A percentile compares a stretch with the other conserved stretches of the same genome.
These are phyloP conservation scores for Oreochromis mossambicus DNA, from an alignment of 2,797 vertebrate genomes.

Conservation along the genomic window DNA sequence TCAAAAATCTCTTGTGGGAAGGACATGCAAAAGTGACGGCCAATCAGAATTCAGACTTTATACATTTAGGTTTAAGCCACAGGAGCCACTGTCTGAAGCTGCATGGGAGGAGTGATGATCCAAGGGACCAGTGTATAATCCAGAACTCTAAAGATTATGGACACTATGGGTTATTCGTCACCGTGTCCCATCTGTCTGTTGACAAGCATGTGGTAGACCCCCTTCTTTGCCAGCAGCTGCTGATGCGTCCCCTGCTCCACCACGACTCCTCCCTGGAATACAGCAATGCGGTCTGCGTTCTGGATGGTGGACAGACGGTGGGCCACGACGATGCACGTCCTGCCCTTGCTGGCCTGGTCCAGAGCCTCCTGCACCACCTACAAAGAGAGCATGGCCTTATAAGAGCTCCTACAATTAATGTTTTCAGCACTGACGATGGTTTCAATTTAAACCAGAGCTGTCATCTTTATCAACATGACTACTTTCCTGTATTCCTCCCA, in stretches of 20 bases:
- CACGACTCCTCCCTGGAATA: constrained; percentile 83
- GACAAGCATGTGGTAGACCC: constrained; percentile 86
- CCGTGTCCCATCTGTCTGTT: constrained; percentile 70
- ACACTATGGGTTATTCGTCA: background rate
- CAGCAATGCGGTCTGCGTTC: constrained; percentile 86
- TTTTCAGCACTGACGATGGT: background rate
- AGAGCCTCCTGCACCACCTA: constrained; percentile 92
- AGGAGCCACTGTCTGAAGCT: background rate
- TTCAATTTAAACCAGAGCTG: background rate
- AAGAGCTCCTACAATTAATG: background rate
- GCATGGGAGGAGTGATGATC: background rate
- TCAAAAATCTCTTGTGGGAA: background rate
- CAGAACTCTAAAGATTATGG: background rate
- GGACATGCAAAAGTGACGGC: background rate
- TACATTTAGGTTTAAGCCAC: background rate
- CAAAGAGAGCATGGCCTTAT: background rate
- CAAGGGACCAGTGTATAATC: background rate
- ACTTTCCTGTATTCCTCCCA: background rate
- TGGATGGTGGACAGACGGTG: constrained; percentile 94
- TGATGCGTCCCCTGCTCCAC: constrained; percentile 88
- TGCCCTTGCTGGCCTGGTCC: constrained; percentile 87
- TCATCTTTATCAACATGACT: background rate
- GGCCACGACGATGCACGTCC: constrained; percentile 90
- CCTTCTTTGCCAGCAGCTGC: constrained; percentile 85
- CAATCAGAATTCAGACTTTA: background rate